phyloP scores from a whole-genome alignment of 2,888 invertebrate species.

The Prenolepis imparis region DNA sequence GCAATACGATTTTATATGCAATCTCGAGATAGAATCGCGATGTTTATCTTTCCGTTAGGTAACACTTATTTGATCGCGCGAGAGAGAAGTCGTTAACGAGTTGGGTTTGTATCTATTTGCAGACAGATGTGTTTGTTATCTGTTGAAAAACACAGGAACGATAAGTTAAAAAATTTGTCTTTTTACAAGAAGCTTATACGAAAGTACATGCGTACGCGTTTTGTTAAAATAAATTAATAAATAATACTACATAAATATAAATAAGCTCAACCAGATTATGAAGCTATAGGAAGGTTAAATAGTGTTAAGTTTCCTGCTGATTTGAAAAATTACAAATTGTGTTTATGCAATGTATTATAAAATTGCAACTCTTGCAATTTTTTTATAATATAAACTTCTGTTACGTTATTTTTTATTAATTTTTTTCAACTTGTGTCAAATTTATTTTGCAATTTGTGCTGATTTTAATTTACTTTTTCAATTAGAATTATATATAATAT shows the following conservation, averaged over 20 bases:
- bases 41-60: constrained; percentile 32
- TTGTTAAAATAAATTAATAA: background rate
- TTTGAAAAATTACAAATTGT: background rate
- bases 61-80: constrained; percentile 24
- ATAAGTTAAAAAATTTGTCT: constrained; percentile 1
- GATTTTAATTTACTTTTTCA: too few species aligned
- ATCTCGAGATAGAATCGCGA: background rate
- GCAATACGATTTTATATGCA: background rate
- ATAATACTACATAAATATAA: background rate
- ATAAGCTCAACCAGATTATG: background rate
- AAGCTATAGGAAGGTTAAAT: background rate
- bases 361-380: background rate
- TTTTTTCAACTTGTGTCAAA: too few species aligned
- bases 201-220: background rate
- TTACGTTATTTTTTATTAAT: too few species aligned
- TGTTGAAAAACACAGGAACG: background rate
- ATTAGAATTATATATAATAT: too few species aligned
- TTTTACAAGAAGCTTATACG: background rate
- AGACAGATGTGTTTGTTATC: background rate
- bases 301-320: background rate
- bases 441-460: too few species aligned
- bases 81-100: background rate
- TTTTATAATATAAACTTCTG: background rate
- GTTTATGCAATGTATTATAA: background rate
- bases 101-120: background rate